Evolutionary conservation across 2,797 vertebrate species (phyloP).

Genomic region (Tangara arthus): DNA sequence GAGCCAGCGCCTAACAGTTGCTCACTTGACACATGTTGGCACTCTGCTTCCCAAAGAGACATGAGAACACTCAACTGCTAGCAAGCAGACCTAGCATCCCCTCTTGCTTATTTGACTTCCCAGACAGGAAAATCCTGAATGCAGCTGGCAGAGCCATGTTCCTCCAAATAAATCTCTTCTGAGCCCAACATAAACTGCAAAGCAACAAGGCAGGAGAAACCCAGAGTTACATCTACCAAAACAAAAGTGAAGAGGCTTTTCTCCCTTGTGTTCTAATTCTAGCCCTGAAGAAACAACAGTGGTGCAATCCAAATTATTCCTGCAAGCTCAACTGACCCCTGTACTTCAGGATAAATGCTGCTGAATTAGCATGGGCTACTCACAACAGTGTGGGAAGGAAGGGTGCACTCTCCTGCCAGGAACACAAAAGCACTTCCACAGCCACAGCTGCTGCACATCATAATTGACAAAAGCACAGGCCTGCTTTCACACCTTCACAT

Average conservation of each 20-base stretch:
- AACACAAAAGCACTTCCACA: not conserved
- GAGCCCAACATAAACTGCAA: not conserved
- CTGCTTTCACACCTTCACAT: not conserved
- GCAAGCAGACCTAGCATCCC: not conserved
- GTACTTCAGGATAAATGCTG: not conserved
- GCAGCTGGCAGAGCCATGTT: not conserved
- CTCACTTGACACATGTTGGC: not conserved
- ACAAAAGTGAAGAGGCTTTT: not conserved
- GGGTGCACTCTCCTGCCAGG: not conserved
- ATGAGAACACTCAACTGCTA: not conserved
- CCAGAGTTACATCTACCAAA: not conserved
- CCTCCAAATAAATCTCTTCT: not conserved
- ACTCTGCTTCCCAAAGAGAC: not conserved
- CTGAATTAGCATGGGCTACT: not conserved
- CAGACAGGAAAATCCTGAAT: not conserved
- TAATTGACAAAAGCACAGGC: not conserved
- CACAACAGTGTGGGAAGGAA: not conserved
- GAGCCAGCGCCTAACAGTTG: not conserved
- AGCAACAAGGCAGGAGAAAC: not conserved
- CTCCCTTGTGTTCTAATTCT: not conserved
- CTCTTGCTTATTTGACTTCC: not conserved
- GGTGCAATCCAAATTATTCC: not conserved
- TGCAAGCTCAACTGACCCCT: not conserved
- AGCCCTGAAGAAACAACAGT: not conserved
- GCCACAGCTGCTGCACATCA: not conserved